Base-by-base conservation (phyloP, 2,797 vertebrate species). In the Myotis daubentonii region DNA sequence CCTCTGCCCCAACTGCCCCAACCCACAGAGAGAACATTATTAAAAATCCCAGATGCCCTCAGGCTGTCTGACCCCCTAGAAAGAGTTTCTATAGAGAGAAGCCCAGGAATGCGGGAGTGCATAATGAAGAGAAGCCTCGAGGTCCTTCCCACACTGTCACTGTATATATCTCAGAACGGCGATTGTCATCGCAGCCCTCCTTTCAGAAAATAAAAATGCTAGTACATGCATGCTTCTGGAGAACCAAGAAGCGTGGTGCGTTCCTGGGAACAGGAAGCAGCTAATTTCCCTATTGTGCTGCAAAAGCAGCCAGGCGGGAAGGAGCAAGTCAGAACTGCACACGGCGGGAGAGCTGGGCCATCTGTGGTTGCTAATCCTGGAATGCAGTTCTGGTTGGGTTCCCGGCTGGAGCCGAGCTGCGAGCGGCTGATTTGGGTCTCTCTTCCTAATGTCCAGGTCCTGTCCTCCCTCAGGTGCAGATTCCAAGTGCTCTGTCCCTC, bases 11-110 rank as follows among this genome's bases (percentile, higher is more conserved):
- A 6, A 53, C 28, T 22, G 47, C 62, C 71, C 71, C 76, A 87
- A 15, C 36, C 71, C 85, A 66, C 15, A 53, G 66, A 62, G 70
- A 94, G 76, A 93, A 92, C 88, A 87, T 70, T 57, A 76, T 79
- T 92, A 44, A 93, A 86, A 53, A 88, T 71, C 90, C 81, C 72
- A 62, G 30, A 84, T 70, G 66, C 85, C 82, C 87, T 95, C 74
- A 47, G 78, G 79, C 93, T 60, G 23, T n/a, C 44, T 71, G 62
- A 84, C 68, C 55, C 20, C 55, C 78, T 22, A 28, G 33, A 82
- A 75, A 82, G 65, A 71, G 22, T 23, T n/a, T 85, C 76, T 53
- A 15, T n/a, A n/a, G 16, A 53, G 49, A 86, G 86, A 76, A 84
- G 36, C n/a, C 28, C 53, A 74, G 87, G 86, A 86, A 88, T 8